Percentiles rank a stretch among this genome's conserved stretches.
These are phyloP conservation scores for Athalia circularis DNA, from an alignment of 2,888 invertebrate species.

Conservation along the genomic window DNA sequence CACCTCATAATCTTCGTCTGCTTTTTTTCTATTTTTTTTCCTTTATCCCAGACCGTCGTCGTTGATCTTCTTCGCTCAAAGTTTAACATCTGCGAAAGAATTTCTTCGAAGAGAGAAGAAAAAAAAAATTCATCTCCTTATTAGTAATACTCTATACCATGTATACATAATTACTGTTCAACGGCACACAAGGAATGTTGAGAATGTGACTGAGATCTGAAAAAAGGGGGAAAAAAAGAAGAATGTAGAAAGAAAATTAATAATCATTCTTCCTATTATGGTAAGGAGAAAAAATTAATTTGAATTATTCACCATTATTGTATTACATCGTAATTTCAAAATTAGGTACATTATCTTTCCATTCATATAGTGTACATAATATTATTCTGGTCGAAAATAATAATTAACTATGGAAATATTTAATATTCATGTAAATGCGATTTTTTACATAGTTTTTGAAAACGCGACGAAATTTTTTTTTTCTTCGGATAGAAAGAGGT, in stretches of 20 bases:
- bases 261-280: background rate
- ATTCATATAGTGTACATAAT: no score
- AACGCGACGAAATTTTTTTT: no score
- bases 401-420: no score
- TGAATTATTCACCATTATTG: no score
- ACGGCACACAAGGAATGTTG: conserved; percentile 27
- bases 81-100: conserved; percentile 39
- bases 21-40: background rate
- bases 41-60: conserved; percentile 22
- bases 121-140: background rate
- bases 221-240: background rate
- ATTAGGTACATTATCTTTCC: no score
- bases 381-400: no score
- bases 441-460: no score
- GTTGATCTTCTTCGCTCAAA: background rate
- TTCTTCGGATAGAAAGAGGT: no score
- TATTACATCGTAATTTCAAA: no score
- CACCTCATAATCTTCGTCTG: conserved; percentile 25
- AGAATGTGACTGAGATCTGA: conserved; percentile 6
- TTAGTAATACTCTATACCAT: background rate
- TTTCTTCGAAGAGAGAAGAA: conserved; percentile 15
- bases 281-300: no score
- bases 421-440: no score
- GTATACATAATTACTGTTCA: conserved; percentile 21
- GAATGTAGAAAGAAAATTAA: no score